Base-by-base conservation (phyloP, 2,888 invertebrate genomes). In the Hyppa rectilinea region DNA sequence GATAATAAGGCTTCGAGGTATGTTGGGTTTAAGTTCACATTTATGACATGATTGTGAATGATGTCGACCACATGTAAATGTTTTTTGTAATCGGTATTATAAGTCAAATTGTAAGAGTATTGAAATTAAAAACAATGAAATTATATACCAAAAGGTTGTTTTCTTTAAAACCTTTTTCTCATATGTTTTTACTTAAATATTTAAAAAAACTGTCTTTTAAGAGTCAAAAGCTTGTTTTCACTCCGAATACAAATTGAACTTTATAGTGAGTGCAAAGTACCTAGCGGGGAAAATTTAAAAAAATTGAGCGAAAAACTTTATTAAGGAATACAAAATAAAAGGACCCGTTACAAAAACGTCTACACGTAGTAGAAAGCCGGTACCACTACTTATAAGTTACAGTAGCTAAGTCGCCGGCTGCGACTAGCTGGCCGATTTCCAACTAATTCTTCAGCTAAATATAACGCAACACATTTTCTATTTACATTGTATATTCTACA, bases 401-500 rank as follows among this genome's bases (percentile, higher is more conserved):
- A 56, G 38, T 49, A 60, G 20, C 50, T 40, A 61, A 59, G 61
- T 58, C 4, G n/a, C 55, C 53, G 52, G 61, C 49, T 40, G 75
- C 58, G 64, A 40, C 49, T 17, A 0, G 53, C 62, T 82, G 80
- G 80, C 75, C 14, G 23, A 1, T 7, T 38, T 77, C 83, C 81
- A 81, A 65, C 63, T 63, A 58, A 68, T 81, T 68, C 63, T 68
- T 67, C 56, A 69, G 31, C 72, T 62, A 38, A 71, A 71, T 71
- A 71, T 63, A 70, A 80, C 45, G 49, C 66, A 81, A 77, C 67
- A 78, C 63, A 81, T 66, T 76, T 55, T 34, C 34, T 56, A 63
- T 71, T 43, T 64, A 52, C 66, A 63, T 64, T 76, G 49, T 81
- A 76, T 64, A 58, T 67, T 31, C 23, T 53, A 64, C 64, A 77